Conservation (phyloP, 2,113 vertebrate genomes). For the Ochotona curzoniae region DNA sequence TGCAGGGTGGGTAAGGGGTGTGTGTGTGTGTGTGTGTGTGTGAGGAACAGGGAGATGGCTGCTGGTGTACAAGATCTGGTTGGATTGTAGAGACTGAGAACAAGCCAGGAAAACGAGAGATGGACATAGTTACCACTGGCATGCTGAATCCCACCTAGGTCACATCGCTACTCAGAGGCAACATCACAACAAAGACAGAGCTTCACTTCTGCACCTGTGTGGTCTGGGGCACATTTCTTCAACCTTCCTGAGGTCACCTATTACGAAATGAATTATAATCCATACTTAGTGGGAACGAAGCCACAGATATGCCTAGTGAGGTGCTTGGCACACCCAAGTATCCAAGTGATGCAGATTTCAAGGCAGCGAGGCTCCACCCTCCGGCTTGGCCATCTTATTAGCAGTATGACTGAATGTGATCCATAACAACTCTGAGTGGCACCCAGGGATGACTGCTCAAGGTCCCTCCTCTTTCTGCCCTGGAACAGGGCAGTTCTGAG, state of each 20-base stretch:
- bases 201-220: not conserved
- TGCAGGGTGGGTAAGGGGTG: not conserved
- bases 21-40: not conserved
- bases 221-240: not conserved
- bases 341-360: not conserved
- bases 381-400: slow-evolving; percentile 51
- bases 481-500: not conserved
- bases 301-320: not conserved
- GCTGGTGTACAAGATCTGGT: not conserved
- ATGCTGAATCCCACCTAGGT: not conserved
- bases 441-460: not conserved
- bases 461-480: not conserved
- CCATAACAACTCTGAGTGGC: not conserved
- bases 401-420: not conserved
- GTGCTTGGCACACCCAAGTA: not conserved
- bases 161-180: not conserved
- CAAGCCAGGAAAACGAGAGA: not conserved
- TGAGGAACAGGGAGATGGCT: not conserved
- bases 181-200: not conserved
- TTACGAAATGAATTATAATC: not conserved
- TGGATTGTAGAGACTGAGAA: not conserved
- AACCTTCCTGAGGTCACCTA: not conserved
- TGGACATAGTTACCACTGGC: not conserved
- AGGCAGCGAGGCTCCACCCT: slow-evolving; percentile 16
- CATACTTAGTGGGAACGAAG: not conserved